Conservation (phyloP, 2,888 invertebrate species). For the Beris chalybata region DNA sequence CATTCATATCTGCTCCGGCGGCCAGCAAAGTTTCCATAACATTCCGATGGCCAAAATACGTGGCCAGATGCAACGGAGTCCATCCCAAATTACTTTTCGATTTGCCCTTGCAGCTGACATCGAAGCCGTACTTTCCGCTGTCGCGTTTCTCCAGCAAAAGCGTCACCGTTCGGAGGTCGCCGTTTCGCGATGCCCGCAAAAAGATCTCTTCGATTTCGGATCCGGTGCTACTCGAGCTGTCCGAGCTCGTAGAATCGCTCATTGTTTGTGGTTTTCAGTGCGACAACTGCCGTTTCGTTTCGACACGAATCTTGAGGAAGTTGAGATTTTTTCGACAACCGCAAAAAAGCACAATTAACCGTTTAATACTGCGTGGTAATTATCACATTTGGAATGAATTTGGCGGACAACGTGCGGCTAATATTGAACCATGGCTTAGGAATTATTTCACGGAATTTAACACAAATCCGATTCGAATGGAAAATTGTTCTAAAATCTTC, state of each 20-base stretch:
- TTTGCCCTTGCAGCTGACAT: constrained; percentile 68
- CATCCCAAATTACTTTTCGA: constrained; percentile 68
- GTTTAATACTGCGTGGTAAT: too few relatives aligned
- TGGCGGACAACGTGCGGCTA: too few relatives aligned
- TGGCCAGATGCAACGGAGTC: constrained; percentile 69
- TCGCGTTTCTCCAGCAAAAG: constrained; percentile 59
- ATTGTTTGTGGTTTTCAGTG: constrained; percentile 4
- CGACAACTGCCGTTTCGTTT: too few relatives aligned
- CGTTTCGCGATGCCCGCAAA: constrained; percentile 65
- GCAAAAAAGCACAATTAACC: too few relatives aligned
- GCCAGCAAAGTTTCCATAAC: constrained; percentile 63
- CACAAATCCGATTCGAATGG: not conserved
- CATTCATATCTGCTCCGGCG: constrained; percentile 63
- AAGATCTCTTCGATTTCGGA: constrained; percentile 62
- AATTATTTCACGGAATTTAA: too few relatives aligned
- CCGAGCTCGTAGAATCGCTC: constrained; percentile 37
- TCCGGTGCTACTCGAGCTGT: constrained; percentile 37
- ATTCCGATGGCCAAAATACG: constrained; percentile 67
- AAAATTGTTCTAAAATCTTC: not conserved
- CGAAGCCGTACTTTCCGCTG: constrained; percentile 60
- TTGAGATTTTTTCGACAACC: too few relatives aligned
- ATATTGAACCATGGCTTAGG: too few relatives aligned
- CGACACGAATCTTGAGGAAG: too few relatives aligned
- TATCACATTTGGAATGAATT: too few relatives aligned
- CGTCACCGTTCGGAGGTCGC: constrained; percentile 61